These are phyloP conservation scores for Micromesistius poutassou DNA, from an alignment of 2,797 vertebrate genomes.

Conservation along the genomic window DNA sequence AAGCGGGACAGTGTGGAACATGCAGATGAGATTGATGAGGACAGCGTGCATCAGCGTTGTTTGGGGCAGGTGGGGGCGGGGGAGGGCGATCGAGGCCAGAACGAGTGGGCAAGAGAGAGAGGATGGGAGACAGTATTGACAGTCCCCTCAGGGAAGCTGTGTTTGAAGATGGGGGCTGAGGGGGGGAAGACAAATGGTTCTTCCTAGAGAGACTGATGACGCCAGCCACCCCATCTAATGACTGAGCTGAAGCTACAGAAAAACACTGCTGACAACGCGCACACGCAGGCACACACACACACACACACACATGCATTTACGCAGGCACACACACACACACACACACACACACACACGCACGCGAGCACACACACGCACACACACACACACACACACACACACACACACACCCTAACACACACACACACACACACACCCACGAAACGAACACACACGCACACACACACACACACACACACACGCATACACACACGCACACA, in stretches of 20 bases:
- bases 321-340: neutral
- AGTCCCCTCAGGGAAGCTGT: constrained; percentile 36
- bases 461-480: constrained; percentile 21
- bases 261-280: constrained; percentile 44
- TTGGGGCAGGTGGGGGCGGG: constrained; percentile 29
- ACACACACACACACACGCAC: neutral
- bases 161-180: constrained; percentile 43
- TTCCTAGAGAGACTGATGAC: constrained; percentile 39
- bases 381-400: constrained; percentile 31
- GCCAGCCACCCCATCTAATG: constrained; percentile 53
- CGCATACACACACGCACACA: too few species aligned
- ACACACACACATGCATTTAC: constrained; percentile 14
- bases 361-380: constrained; percentile 26
- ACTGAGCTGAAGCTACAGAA: constrained; percentile 41
- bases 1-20: constrained; percentile 34
- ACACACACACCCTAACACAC: constrained; percentile 33
- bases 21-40: constrained; percentile 13
- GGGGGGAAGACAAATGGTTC: constrained; percentile 41
- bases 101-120: constrained; percentile 19
- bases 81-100: constrained; percentile 29
- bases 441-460: constrained; percentile 51
- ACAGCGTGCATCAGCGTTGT: constrained; percentile 8
- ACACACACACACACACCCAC: constrained; percentile 38
- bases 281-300: too few species aligned
- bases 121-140: constrained; percentile 11